Evolutionary conservation across 2,888 invertebrate genomes (phyloP), one percentile per base, ranked within the genome.

Genomic region (Tribolium freemani): DNA sequence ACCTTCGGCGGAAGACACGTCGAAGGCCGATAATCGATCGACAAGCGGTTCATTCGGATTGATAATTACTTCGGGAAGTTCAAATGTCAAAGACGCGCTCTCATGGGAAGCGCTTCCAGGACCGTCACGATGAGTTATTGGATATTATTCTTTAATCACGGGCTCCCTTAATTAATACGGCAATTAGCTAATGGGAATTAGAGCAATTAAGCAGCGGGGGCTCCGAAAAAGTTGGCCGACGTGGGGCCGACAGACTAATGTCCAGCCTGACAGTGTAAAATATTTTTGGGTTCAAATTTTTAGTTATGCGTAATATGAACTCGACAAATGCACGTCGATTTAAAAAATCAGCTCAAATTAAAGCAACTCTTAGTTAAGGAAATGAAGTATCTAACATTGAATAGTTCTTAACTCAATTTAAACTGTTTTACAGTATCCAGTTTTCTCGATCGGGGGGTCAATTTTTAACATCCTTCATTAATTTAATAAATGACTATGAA

Each of bases 121-220:
- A 26, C 13, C 30, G 63, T 63, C 63, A 63, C 51, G 50, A 50
- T 63, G 63, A 63, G 63, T 63, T 63, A 63, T 63, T 63, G 31
- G 63, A 63, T 51, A 63, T 63, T 63, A 63, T 63, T 63, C 63
- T 63, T 63, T 63, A 63, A 63, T 63, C 63, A 63, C 31, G 10
- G 63, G 63, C 48, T 48, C 63, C 16, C 63, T 63, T 63, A 63
- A 63, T 63, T 63, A 63, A 63, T 63, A 63, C 20, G 31, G 63
- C 63, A 63, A 63, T 63, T 63, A 63, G 63, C 51, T 63, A 51
- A 63, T 63, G 63, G 38, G 63, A 63, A 63, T 50, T 63, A n/a
- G 63, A 50, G 63, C 50, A 51, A 63, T 63, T 63, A 63, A 63
- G 38, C 63, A 38, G 51, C 51, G 63, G 63, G 50, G 61, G 31